A percentile compares a stretch with the other conserved stretches of the same genome.
Conservation (phyloP, 2,888 invertebrate species). For the Nephrotoma appendiculata region DNA sequence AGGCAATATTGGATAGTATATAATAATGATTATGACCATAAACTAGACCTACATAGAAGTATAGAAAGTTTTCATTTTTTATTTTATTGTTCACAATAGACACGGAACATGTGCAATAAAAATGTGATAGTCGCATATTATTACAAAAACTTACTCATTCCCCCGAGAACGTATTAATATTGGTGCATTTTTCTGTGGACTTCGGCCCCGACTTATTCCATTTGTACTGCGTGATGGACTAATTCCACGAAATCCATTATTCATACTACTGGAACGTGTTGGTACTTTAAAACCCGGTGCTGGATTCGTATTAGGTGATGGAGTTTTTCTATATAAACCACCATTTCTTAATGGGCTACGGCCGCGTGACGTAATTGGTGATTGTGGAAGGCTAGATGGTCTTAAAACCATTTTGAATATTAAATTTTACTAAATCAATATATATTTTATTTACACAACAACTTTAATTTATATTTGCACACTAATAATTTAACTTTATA, state of each 20-base stretch:
- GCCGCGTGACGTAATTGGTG: slow-evolving; percentile 1
- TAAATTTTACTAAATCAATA: background rate
- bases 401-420: slow-evolving; percentile 2
- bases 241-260: slow-evolving; percentile 5
- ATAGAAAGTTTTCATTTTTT: background rate
- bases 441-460: background rate
- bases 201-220: slow-evolving; percentile 5
- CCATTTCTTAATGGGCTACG: background rate
- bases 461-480: background rate
- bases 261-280: background rate
- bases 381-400: background rate
- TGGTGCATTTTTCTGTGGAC: slow-evolving; percentile 22
- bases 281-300: background rate
- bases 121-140: background rate
- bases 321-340: background rate
- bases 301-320: background rate
- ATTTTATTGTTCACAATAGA: background rate
- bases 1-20: background rate
- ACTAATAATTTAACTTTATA: background rate
- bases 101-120: background rate
- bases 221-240: slow-evolving; percentile 6
- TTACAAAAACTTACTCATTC: slow-evolving; percentile 26
- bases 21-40: background rate
- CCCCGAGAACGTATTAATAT: slow-evolving; percentile 28
- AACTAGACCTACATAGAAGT: background rate